Evolutionary conservation across 2,797 vertebrate genomes (phyloP).

Genomic region (Triplophysa bombifrons): DNA sequence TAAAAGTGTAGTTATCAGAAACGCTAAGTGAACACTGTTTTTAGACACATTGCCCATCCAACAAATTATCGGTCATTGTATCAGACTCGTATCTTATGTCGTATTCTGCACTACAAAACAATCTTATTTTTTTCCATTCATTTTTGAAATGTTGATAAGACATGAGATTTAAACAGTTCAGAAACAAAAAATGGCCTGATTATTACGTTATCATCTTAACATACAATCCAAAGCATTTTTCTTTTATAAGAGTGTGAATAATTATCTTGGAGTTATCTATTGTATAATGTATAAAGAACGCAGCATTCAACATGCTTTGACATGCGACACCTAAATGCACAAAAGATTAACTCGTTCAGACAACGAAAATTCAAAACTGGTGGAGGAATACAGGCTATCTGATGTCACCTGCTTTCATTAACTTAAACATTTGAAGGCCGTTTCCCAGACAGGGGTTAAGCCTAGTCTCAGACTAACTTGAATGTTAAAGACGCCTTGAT

Average conservation of each 20-base stretch:
- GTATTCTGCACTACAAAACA: background rate
- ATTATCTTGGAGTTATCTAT: background rate
- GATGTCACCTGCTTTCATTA: background rate
- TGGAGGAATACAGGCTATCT: background rate
- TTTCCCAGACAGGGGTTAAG: too few species aligned
- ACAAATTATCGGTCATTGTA: background rate
- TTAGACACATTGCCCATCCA: background rate
- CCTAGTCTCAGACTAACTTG: too few species aligned
- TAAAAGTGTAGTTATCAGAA: background rate
- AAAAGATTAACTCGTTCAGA: slow-evolving; percentile 1
- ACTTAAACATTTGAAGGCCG: background rate
- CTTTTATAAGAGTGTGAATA: background rate
- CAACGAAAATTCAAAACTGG: background rate
- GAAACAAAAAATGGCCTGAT: slow-evolving; percentile 3
- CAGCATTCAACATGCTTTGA: slow-evolving; percentile 45
- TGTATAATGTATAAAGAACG: slow-evolving; percentile 10
- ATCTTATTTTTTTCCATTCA: background rate
- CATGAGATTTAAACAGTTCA: background rate
- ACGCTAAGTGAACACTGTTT: too few species aligned
- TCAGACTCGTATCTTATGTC: background rate
- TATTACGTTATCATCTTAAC: background rate
- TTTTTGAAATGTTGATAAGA: background rate
- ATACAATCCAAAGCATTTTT: background rate
- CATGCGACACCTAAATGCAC: slow-evolving; percentile 7
- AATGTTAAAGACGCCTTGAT: too few species aligned